These are phyloP conservation scores for Pseudorhiza aurosa DNA, from an alignment of 30 jellyfish, hydroid and myxozoan genomes.

Conservation along the genomic window DNA sequence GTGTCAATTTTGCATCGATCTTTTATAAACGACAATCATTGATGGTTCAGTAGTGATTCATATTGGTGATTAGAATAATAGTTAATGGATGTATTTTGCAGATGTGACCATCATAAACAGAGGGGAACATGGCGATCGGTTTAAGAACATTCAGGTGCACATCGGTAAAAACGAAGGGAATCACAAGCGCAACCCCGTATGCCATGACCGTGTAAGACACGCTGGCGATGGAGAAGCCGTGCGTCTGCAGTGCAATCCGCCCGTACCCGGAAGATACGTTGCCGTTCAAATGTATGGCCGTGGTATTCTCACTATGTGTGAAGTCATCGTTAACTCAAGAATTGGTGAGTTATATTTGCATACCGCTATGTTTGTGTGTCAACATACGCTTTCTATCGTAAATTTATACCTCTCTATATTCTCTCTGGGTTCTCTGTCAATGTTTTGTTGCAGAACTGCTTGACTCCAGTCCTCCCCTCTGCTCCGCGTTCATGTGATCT, in stretches of 20 bases:
- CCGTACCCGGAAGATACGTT: constrained; percentile 95
- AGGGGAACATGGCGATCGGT: constrained; percentile 94
- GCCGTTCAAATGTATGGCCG: constrained; percentile 90
- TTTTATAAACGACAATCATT: too few species aligned
- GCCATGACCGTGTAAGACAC: constrained; percentile 88
- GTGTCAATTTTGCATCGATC: too few species aligned
- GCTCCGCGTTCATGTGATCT: too few species aligned
- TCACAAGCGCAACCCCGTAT: constrained; percentile 85
- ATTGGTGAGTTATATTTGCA: constrained; percentile 89
- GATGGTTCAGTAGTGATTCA: background rate
- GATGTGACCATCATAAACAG: constrained; percentile 94
- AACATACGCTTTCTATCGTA: too few species aligned
- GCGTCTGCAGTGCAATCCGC: constrained; percentile 94
- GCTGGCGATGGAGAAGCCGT: constrained; percentile 96
- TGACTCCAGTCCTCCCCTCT: too few species aligned
- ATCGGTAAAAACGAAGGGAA: constrained; percentile 69
- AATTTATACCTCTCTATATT: too few species aligned
- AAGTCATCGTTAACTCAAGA: constrained; percentile 92
- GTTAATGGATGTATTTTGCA: background rate
- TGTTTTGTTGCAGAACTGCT: too few species aligned
- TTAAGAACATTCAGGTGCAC: constrained; percentile 86
- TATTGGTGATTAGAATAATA: background rate
- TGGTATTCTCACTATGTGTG: constrained; percentile 94
- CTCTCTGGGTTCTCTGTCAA: too few species aligned
- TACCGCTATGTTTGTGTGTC: too few species aligned